Base-by-base conservation (phyloP, 2,888 invertebrate species). In the Drosophila percnosoma region DNA sequence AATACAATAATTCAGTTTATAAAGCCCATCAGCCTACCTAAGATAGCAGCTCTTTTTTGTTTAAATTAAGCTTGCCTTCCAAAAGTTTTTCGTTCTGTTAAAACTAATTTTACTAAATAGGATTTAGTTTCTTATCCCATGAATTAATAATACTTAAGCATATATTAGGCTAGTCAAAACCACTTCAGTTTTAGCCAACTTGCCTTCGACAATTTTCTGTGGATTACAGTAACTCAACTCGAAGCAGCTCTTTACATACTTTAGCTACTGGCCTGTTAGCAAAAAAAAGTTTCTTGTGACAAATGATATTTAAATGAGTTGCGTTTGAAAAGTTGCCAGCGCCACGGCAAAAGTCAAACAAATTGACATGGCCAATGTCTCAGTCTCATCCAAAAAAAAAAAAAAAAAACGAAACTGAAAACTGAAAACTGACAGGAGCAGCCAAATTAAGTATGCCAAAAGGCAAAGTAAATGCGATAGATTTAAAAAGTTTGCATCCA, bases 251-350 rank as follows among this genome's bases (percentile, higher is more conserved):
- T 27, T 15, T 11, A 7, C 11, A 18, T 29, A 18, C 36, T 55
- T 52, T 66, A 27, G 58, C 49, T 62, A 48, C 59, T 68, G 49
- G 55, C 31, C 54, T 63, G 51, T 68, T 55, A 52, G 5, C 24
- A 4, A 13, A 4, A 21, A 64, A 73, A 80, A 86, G 54, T 66
- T 84, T 73, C 18, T 59, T 38, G 45, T 73, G 80, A 89, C 81
- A 87, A 87, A 87, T 87, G 78, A 82, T 87, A 87, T 89, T 87
- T 80, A 87, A 89, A 87, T 87, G 87, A 89, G 85, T 82, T 81
- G 82, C 84, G 73, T 83, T 88, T 81, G 78, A 80, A 89, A 85
- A 89, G 84, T 89, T 87, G 63, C 53, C 55, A 66, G 48, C 67
- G 67, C 72, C 36, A 54, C 78, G 48, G 45, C 51, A 61, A 68